phyloP scores from a whole-genome alignment of 2,888 invertebrate genomes.

The Ennomos quercinarius region DNA sequence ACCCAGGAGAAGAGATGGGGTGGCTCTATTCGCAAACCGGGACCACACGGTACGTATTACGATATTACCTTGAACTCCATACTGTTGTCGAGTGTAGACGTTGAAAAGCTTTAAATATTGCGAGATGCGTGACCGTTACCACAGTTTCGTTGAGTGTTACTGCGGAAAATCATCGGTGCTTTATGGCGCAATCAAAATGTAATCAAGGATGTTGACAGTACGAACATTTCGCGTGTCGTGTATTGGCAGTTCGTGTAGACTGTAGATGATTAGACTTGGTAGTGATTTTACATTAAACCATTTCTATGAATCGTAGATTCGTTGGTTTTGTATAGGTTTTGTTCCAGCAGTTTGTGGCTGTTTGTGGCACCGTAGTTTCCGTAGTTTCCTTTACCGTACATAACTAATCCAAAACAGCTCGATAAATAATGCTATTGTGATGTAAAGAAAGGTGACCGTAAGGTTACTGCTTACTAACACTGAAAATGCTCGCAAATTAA shows the following conservation, averaged over 20 bases:
- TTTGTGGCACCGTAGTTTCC: no score
- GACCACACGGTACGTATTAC: no score
- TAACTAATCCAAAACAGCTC: no score
- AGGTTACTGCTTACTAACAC: no score
- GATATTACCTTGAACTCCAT: not conserved
- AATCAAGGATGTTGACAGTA: slow-evolving; percentile 38
- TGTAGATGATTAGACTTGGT: slow-evolving; percentile 20
- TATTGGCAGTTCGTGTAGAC: slow-evolving; percentile 21
- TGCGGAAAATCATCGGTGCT: slow-evolving; percentile 32
- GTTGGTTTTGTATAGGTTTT: no score
- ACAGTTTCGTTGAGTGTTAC: slow-evolving; percentile 24
- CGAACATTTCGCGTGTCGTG: slow-evolving; percentile 21
- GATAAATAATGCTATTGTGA: no score
- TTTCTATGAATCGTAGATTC: not conserved
- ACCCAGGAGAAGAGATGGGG: no score
- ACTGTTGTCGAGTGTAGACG: slow-evolving; percentile 1
- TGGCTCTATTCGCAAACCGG: no score
- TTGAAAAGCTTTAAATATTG: slow-evolving; percentile 37
- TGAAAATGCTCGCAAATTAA: no score
- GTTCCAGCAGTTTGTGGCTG: no score
- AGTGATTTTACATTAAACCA: slow-evolving; percentile 14
- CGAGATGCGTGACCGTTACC: slow-evolving; percentile 47
- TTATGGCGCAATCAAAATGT: slow-evolving; percentile 37
- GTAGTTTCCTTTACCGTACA: no score
- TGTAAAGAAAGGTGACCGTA: no score